A percentile compares a stretch with the other conserved stretches of the same genome.
phyloP scores from a whole-genome alignment of 2,797 vertebrate species.

The Champsocephalus esox region DNA sequence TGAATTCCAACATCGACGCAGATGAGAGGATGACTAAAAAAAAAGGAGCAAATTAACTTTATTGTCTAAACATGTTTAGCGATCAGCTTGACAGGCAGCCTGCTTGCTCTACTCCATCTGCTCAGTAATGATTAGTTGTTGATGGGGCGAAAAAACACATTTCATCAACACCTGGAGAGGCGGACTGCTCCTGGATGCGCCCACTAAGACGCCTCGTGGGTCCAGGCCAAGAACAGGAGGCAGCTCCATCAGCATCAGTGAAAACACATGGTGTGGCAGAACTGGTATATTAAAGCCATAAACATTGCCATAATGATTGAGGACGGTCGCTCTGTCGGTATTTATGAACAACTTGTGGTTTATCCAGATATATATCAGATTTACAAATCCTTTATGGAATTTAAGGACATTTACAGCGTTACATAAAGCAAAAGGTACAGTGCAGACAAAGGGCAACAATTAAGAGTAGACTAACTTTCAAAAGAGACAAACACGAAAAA shows the following conservation, averaged over 20 bases:
- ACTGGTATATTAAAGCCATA: slow-evolving; percentile 21
- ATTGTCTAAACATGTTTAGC: slow-evolving; percentile 61
- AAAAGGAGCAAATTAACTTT: slow-evolving; percentile 65
- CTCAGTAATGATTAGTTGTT: slow-evolving; percentile 66
- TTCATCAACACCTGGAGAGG: slow-evolving; percentile 70
- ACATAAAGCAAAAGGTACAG: too few relatives aligned
- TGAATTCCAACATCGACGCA: slow-evolving; percentile 34
- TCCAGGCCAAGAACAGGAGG: slow-evolving; percentile 40
- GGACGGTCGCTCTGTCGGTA: slow-evolving; percentile 2
- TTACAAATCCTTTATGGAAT: too few relatives aligned
- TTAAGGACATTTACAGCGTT: too few relatives aligned
- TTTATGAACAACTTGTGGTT: slow-evolving; percentile 7
- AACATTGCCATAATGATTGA: slow-evolving; percentile 18
- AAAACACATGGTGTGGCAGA: slow-evolving; percentile 4
- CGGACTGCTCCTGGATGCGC: slow-evolving; percentile 9
- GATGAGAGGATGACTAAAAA: slow-evolving; percentile 31
- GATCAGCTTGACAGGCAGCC: slow-evolving; percentile 65
- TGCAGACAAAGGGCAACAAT: too few relatives aligned
- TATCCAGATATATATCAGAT: not conserved
- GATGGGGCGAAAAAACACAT: slow-evolving; percentile 39
- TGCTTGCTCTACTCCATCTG: slow-evolving; percentile 72
- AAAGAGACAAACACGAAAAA: too few relatives aligned
- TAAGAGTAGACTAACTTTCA: too few relatives aligned
- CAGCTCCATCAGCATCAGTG: slow-evolving; percentile 60
- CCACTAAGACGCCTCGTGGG: slow-evolving; percentile 38